Evolutionary conservation across 2,113 vertebrate species (phyloP), one percentile per base, ranked within the genome.

Genomic region (Numenius arquata): DNA sequence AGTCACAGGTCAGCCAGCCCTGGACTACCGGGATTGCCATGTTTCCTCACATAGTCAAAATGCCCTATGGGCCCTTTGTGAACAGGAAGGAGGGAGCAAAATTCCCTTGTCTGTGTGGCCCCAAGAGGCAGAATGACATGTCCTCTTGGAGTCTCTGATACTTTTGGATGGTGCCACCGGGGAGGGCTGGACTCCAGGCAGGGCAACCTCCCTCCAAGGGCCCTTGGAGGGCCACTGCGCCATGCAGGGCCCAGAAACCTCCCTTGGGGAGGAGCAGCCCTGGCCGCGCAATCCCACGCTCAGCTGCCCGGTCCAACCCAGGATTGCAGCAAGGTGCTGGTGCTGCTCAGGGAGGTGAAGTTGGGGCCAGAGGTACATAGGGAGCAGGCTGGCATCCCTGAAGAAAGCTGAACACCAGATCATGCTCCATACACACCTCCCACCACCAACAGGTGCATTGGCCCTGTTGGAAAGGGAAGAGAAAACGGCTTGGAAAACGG

Each of bases 131-230:
- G 50, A 19, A 81, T 3, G 15, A 18, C 12, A 15, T 3, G 3
- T 63, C 16, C 6, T 5, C 1, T 3, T n/a, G 12, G 4, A 29
- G 12, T 13, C 16, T 4, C 15, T 7, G 12, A 29, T 34, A 26
- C 15, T n/a, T 79, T 38, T 36, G 30, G 30, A 63, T 0, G 0
- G 5, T 22, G 40, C 9, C 38, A 21, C 4, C 1, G 1, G 0
- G 15, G 3, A 29, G 4, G 29, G 14, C 16, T 43, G 58, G 17
- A 15, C 14, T 36, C 25, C 27, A 68, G 27, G 40, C 34, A 52
- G 15, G 8, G 11, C 13, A 52, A 61, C 6, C 14, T 82, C 32
- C 12, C 27, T 34, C 4, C 22, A 29, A 32, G 22, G 6, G 9
- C 21, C 8, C 11, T 22, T 12, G 18, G 8, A n/a, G 13, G 5